Conservation (phyloP, 2,113 vertebrate species). For the Garra rufa region DNA sequence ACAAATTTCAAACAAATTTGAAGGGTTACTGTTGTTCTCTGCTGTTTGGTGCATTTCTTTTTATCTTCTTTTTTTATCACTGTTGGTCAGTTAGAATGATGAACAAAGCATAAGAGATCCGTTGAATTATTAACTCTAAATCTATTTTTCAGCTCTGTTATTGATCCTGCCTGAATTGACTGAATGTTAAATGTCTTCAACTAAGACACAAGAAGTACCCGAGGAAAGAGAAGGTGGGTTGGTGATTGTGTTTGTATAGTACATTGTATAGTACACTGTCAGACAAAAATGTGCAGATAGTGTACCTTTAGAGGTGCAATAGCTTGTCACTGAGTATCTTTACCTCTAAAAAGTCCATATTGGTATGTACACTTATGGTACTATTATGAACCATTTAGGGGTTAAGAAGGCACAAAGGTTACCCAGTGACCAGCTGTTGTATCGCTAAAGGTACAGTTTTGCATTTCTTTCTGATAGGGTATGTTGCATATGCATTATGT, state of each 20-base stretch:
- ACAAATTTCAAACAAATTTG: background rate
- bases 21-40: background rate
- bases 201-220: background rate
- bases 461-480: background rate
- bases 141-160: background rate
- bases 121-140: slow-evolving; percentile 25
- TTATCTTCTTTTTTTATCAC: background rate
- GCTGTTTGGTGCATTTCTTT: background rate
- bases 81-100: background rate
- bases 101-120: background rate
- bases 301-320: background rate
- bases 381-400: background rate
- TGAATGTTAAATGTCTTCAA: background rate
- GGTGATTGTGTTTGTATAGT: background rate
- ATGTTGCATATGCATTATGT: background rate
- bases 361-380: background rate
- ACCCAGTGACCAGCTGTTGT: too few species aligned
- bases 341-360: too few species aligned
- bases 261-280: background rate
- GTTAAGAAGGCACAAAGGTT: background rate
- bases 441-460: too few species aligned
- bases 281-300: background rate
- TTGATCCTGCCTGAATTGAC: slow-evolving; percentile 22
- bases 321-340: background rate
- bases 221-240: background rate